Evolutionary conservation across 2,888 invertebrate species (phyloP).

Genomic region (Graphium colonna): DNA sequence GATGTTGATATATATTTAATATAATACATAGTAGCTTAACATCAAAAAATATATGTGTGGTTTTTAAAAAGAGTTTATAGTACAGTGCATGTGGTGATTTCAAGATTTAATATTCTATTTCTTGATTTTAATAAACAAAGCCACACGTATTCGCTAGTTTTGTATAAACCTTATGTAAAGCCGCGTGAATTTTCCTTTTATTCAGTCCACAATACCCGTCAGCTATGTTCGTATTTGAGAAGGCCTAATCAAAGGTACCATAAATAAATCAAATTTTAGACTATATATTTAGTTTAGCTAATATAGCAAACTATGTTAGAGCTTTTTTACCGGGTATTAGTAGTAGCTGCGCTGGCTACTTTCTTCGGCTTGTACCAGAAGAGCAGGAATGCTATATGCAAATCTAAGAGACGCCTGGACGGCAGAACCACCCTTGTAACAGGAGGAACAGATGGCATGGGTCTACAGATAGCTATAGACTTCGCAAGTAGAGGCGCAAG

Average conservation of each 20-base stretch:
- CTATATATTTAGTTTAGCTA: too few species aligned
- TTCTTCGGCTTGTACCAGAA: slow-evolving; percentile 61
- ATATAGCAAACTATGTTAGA: slow-evolving; percentile 19
- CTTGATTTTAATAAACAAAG: too few species aligned
- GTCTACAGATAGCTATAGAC: slow-evolving; percentile 57
- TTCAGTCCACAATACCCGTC: background rate
- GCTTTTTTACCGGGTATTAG: slow-evolving; percentile 18
- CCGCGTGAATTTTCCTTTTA: background rate
- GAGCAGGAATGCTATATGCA: slow-evolving; percentile 58
- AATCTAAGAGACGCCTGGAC: slow-evolving; percentile 51
- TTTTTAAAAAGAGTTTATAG: too few species aligned
- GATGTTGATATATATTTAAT: too few species aligned
- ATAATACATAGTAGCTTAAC: too few species aligned
- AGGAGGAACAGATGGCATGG: slow-evolving; percentile 57
- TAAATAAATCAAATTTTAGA: too few species aligned
- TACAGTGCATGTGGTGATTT: too few species aligned
- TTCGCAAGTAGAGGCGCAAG: slow-evolving; percentile 74
- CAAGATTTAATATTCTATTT: too few species aligned
- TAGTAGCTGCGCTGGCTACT: slow-evolving; percentile 21
- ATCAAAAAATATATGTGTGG: too few species aligned
- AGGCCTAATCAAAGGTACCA: background rate
- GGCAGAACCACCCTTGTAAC: slow-evolving; percentile 64
- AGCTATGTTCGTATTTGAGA: background rate
- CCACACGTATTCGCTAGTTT: too few species aligned
- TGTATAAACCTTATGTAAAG: background rate